These are phyloP conservation scores for Cataglyphis livida DNA, from an alignment of 2,888 invertebrate genomes.

Conservation along the genomic window DNA sequence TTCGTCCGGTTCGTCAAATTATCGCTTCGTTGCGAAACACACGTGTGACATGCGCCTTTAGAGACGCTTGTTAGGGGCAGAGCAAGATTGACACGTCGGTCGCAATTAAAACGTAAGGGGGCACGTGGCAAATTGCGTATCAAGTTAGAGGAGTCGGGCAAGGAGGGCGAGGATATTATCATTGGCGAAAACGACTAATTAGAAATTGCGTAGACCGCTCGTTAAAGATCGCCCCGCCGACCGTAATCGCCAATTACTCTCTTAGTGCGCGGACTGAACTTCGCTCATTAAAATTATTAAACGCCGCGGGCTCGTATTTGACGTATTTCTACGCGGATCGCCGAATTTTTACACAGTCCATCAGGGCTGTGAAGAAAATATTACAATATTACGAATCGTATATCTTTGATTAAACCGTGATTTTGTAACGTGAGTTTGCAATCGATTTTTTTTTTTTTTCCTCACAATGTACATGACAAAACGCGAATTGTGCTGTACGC, in stretches of 20 bases:
- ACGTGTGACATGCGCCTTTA: conserved; percentile 43
- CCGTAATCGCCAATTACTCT: conserved; percentile 75
- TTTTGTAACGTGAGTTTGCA: neutral
- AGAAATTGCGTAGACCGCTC: conserved; percentile 74
- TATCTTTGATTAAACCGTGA: neutral
- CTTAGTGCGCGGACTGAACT: conserved; percentile 74
- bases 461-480: conserved; percentile 2
- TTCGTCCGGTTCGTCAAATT: neutral
- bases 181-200: conserved; percentile 75
- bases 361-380: neutral
- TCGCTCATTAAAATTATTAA: conserved; percentile 76
- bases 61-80: conserved; percentile 67
- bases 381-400: neutral
- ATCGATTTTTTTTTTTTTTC: conserved; percentile 9
- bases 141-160: conserved; percentile 41
- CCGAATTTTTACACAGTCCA: conserved; percentile 35
- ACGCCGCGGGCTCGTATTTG: conserved; percentile 55
- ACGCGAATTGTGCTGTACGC: neutral
- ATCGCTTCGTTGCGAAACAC: conserved; percentile 7
- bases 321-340: conserved; percentile 18
- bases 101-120: conserved; percentile 69
- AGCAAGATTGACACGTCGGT: conserved; percentile 70
- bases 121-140: conserved; percentile 61
- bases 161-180: conserved; percentile 63
- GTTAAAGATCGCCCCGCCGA: conserved; percentile 71